Evolutionary conservation across 2,888 invertebrate species (phyloP), one percentile per base, ranked within the genome.

Genomic region (Agrochola lychnidis): DNA sequence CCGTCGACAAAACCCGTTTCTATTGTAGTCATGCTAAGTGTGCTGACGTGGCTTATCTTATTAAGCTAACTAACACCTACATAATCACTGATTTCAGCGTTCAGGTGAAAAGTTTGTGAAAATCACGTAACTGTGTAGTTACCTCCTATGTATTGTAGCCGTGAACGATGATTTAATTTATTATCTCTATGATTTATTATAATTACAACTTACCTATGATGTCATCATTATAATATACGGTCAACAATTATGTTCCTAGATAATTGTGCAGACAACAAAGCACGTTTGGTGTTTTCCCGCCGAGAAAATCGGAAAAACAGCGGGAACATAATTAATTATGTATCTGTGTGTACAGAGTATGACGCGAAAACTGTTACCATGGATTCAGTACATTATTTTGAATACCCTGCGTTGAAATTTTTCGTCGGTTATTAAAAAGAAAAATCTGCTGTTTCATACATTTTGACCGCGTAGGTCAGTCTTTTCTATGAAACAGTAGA

Each of bases 251-350:
- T 2, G 40, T 42, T 30, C 2, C 6, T 22, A 12, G 4, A 30
- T 25, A 73, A 25, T 73, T 45, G 42, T 62, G 19, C 10, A 19
- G 4, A 25, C 48, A 70, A 40, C n/a, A 63, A 30, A 57, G 22
- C 56, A 70, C 30, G 56, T n/a, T 42, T 57, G 14, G 56, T 51
- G 40, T 70, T 78, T 78, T 70, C 78, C 77, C 78, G n/a, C 62
- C 3, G 12, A 62, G 30, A 45, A 45, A 30, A 51, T 7, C 51
- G 19, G 12, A 0, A 63, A 73, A 64, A 75, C 1, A 25, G 40
- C 76, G 48, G 57, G 64, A 42, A 66, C 19, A 51, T 19, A 16
- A 66, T 76, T 30, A 64, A 30, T 42, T 48, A 40, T 30, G 25
- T 75, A 16, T 71, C 16, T 48, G 16, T 51, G 72, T 30, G 2